phyloP scores from a whole-genome alignment of 1,140 invertebrate species.

The Antheraea mylitta region DNA sequence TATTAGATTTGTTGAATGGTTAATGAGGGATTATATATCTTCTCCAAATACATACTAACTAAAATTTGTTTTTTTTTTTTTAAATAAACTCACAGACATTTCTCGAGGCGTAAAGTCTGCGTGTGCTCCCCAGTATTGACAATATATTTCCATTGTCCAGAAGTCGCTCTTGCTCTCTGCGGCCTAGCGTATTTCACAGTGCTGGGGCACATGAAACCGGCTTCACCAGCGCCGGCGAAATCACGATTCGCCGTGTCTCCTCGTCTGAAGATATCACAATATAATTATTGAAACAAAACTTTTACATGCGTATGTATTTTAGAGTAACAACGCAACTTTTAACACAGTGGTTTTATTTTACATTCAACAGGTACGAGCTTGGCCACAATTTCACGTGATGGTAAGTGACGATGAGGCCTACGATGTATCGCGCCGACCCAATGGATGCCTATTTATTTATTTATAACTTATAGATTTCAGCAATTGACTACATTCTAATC shows the following conservation, averaged over 20 bases:
- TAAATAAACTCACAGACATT: conserved; percentile 84
- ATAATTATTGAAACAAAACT: neutral
- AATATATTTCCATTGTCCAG: conserved; percentile 92
- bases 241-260: conserved; percentile 72
- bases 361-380: too few relatives aligned
- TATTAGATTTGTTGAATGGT: too few relatives aligned
- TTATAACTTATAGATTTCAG: neutral
- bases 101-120: conserved; percentile 90
- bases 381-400: too few relatives aligned
- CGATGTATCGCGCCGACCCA: too few relatives aligned
- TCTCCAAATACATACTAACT: too few relatives aligned
- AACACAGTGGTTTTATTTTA: too few relatives aligned
- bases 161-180: conserved; percentile 89
- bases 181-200: conserved; percentile 90
- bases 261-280: conserved; percentile 60
- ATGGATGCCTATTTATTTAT: neutral
- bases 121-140: conserved; percentile 93
- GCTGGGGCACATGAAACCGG: conserved; percentile 89
- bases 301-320: too few relatives aligned
- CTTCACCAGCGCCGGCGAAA: conserved; percentile 78
- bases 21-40: too few relatives aligned
- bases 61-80: too few relatives aligned
- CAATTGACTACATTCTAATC: too few relatives aligned
- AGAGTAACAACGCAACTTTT: too few relatives aligned
- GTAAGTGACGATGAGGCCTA: too few relatives aligned